Percentiles rank a stretch among this genome's conserved stretches.
Conservation (phyloP, 2,113 vertebrate species). For the Mixornis gularis region DNA sequence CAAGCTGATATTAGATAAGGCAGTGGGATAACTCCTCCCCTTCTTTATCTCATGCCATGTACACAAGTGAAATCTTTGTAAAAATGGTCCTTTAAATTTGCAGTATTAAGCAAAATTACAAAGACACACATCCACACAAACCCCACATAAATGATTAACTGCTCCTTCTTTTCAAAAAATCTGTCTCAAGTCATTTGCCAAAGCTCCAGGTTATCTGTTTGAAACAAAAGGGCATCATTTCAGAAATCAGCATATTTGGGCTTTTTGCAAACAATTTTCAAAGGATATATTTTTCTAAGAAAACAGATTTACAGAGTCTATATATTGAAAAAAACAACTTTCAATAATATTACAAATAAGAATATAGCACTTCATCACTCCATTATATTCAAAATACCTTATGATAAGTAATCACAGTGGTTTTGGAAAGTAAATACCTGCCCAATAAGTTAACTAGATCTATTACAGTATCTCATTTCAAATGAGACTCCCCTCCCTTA, state of each 20-base stretch:
- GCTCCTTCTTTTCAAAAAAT: neutral
- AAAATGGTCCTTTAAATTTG: neutral
- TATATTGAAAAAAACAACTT: neutral
- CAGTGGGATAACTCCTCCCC: conserved; percentile 19
- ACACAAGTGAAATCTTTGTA: neutral
- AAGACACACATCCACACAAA: neutral
- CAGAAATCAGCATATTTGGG: neutral
- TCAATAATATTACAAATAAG: neutral
- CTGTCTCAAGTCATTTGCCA: neutral
- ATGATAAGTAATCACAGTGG: neutral
- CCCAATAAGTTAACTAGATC: neutral
- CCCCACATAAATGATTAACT: neutral
- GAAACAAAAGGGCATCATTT: neutral
- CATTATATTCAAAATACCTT: neutral
- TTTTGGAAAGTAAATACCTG: conserved; percentile 20
- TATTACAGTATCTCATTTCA: neutral
- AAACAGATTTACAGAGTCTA: neutral
- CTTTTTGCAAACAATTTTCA: neutral
- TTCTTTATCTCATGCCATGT: neutral
- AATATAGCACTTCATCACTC: neutral
- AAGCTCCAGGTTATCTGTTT: neutral
- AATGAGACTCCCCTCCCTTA: neutral
- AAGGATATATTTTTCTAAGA: neutral
- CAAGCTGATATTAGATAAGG: conserved; percentile 16
- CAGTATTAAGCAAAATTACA: neutral